Evolutionary conservation across 2,888 invertebrate genomes (phyloP).

Genomic region (Eudasyphora cyanicolor): DNA sequence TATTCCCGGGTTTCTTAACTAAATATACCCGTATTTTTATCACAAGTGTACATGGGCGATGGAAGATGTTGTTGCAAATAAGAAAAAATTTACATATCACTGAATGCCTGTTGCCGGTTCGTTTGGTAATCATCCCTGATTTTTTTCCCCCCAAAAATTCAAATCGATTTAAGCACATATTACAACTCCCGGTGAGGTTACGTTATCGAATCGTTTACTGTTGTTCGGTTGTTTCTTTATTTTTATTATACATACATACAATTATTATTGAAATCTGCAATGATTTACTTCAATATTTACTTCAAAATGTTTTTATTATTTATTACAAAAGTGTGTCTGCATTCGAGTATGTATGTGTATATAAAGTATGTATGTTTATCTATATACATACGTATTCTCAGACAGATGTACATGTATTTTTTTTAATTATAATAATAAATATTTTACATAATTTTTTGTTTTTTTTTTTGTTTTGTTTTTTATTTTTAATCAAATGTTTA

Average conservation of each 20-base stretch:
- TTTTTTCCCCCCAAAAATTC: neutral
- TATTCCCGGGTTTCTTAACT: too few species aligned
- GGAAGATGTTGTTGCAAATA: too few species aligned
- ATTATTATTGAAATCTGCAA: slow-evolving; percentile 56
- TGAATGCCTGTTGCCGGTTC: neutral
- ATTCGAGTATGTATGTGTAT: too few species aligned
- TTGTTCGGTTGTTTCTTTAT: slow-evolving; percentile 66
- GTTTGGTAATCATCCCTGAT: neutral
- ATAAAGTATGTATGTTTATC: slow-evolving; percentile 37
- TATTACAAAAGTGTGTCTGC: slow-evolving; percentile 56
- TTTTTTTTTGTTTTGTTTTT: slow-evolving; percentile 66
- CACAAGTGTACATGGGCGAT: too few species aligned
- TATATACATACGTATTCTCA: slow-evolving; percentile 13
- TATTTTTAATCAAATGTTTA: slow-evolving; percentile 67
- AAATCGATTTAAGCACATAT: neutral
- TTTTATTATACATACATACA: slow-evolving; percentile 27
- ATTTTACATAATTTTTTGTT: too few species aligned
- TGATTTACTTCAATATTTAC: slow-evolving; percentile 62
- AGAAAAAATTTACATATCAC: slow-evolving; percentile 19
- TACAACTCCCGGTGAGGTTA: neutral
- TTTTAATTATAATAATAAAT: slow-evolving; percentile 36
- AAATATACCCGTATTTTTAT: too few species aligned
- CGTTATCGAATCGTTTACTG: slow-evolving; percentile 36
- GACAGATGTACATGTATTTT: slow-evolving; percentile 6
- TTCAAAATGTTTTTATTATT: slow-evolving; percentile 57